phyloP scores from a whole-genome alignment of 1,140 invertebrate genomes.

The Cydia pomonella region DNA sequence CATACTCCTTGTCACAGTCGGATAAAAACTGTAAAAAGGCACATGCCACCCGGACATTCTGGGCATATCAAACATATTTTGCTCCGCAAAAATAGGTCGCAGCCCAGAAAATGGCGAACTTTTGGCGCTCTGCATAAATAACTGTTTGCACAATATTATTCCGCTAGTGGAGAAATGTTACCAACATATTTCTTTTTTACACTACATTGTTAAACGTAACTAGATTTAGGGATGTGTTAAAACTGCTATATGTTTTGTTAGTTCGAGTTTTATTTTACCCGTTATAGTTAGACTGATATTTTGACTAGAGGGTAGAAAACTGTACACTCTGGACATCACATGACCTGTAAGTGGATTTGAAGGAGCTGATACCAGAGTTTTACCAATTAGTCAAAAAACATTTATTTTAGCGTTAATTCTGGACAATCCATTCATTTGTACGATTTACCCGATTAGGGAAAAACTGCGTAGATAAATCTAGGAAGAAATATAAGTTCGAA shows the following conservation, averaged over 20 bases:
- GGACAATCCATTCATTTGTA: too few relatives aligned
- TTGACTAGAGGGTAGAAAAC: too few relatives aligned
- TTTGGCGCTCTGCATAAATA: conserved; percentile 20
- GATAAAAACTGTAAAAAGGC: conserved; percentile 1
- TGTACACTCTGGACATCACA: too few relatives aligned
- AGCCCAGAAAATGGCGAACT: conserved; percentile 10
- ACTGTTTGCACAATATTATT: conserved; percentile 24
- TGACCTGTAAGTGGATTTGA: too few relatives aligned
- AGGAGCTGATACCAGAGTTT: too few relatives aligned
- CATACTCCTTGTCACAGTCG: not conserved
- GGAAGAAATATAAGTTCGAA: too few relatives aligned
- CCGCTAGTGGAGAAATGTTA: conserved; percentile 21
- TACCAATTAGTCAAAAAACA: too few relatives aligned
- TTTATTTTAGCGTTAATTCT: too few relatives aligned
- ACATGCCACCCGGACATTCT: not conserved
- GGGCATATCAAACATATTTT: conserved; percentile 6
- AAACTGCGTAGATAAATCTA: too few relatives aligned
- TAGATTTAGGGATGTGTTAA: not conserved
- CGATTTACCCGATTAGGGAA: too few relatives aligned
- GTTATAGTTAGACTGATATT: not conserved
- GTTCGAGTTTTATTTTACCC: not conserved
- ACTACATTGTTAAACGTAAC: conserved; percentile 7
- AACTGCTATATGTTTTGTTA: not conserved
- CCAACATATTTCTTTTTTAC: conserved; percentile 28
- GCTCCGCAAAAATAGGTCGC: conserved; percentile 6